Percentiles rank a stretch among this genome's conserved stretches.
Evolutionary conservation across 2,113 vertebrate genomes (phyloP).

Genomic region (Neodon shergylaensis): DNA sequence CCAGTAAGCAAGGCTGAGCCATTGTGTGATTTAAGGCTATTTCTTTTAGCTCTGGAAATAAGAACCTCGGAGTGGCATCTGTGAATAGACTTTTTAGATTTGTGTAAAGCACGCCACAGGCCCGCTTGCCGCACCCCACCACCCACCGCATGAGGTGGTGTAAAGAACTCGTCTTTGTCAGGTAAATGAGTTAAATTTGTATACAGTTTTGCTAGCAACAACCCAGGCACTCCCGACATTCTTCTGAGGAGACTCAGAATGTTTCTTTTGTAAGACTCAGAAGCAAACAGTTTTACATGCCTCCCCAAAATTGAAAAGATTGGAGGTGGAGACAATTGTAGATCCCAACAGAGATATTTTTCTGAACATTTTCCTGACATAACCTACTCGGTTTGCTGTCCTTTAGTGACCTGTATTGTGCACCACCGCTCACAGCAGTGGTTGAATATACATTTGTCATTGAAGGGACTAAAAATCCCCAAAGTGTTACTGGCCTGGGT

Average conservation of each 20-base stretch:
- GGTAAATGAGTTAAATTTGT: slow-evolving; percentile 58
- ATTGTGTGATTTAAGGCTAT: slow-evolving; percentile 24
- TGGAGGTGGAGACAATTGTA: slow-evolving; percentile 57
- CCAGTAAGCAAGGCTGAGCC: neutral
- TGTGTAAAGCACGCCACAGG: slow-evolving; percentile 23
- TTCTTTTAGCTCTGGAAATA: slow-evolving; percentile 47
- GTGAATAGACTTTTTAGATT: slow-evolving; percentile 49
- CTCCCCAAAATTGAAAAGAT: slow-evolving; percentile 61
- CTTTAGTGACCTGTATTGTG: slow-evolving; percentile 71
- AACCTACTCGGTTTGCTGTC: slow-evolving; percentile 58
- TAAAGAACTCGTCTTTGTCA: slow-evolving; percentile 41
- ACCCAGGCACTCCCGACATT: slow-evolving; percentile 34
- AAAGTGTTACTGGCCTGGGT: slow-evolving; percentile 79
- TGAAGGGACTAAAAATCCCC: slow-evolving; percentile 80
- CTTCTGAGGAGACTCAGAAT: slow-evolving; percentile 19
- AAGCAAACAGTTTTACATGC: slow-evolving; percentile 49
- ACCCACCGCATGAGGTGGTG: neutral
- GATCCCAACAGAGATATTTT: slow-evolving; percentile 61
- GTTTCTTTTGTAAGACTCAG: slow-evolving; percentile 23
- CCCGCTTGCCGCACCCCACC: neutral
- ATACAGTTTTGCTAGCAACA: slow-evolving; percentile 43
- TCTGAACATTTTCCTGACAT: slow-evolving; percentile 62
- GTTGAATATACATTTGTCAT: slow-evolving; percentile 80
- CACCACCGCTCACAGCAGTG: slow-evolving; percentile 61
- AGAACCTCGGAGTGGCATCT: slow-evolving; percentile 35